Evolutionary conservation across 2,113 vertebrate genomes (phyloP).

Genomic region (Heterotilapia buettikoferi): DNA sequence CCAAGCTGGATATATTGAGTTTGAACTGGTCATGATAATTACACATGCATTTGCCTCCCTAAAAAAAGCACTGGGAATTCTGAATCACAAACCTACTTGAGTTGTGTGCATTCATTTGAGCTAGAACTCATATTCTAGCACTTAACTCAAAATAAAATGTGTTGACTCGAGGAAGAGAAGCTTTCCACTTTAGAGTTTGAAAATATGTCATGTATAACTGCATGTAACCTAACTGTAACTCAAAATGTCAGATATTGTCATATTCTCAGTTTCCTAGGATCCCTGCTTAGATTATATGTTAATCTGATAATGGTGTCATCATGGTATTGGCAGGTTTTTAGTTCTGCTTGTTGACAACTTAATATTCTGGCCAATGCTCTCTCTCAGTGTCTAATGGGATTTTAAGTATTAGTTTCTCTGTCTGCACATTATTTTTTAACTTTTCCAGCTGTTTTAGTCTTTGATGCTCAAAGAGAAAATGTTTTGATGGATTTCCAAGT

Average conservation of each 20-base stretch:
- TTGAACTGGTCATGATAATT: slow-evolving; percentile 15
- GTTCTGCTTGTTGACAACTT: slow-evolving; percentile 50
- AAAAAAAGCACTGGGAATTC: neutral
- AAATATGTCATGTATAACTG: neutral
- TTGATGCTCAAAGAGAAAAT: neutral
- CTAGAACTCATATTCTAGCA: neutral
- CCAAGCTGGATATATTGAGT: neutral
- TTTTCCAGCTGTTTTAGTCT: slow-evolving; percentile 46
- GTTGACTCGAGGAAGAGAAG: neutral
- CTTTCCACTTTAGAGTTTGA: neutral
- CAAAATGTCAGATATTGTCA: neutral
- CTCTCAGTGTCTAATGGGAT: slow-evolving; percentile 1
- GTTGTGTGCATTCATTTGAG: neutral
- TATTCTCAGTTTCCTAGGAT: neutral
- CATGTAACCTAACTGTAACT: neutral
- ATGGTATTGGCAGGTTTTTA: slow-evolving; percentile 1
- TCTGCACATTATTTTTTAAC: neutral
- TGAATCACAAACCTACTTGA: neutral
- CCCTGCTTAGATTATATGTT: neutral
- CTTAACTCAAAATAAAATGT: neutral
- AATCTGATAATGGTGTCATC: slow-evolving; percentile 30
- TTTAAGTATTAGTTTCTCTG: slow-evolving; percentile 11
- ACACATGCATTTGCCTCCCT: neutral
- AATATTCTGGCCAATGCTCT: slow-evolving; percentile 9
- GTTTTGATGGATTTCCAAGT: neutral